These are phyloP conservation scores for Poeciliopsis turneri DNA, from an alignment of 2,797 vertebrate genomes.

Conservation along the genomic window DNA sequence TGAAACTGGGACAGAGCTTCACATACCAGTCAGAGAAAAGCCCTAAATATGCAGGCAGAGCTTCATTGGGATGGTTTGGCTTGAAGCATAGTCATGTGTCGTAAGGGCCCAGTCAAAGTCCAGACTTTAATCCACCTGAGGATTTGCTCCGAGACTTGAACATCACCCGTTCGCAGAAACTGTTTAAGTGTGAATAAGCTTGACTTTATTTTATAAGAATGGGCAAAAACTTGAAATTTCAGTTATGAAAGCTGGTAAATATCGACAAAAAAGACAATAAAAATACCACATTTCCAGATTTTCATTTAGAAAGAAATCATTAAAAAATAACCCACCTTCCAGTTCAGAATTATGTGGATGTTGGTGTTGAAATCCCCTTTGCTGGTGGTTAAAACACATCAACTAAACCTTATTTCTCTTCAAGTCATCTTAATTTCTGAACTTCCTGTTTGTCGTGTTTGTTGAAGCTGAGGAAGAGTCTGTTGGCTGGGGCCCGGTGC, in stretches of 20 bases:
- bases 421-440: background rate
- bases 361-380: background rate
- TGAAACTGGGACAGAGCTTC: background rate
- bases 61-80: background rate
- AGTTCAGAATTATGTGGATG: background rate
- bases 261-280: background rate
- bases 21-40: background rate
- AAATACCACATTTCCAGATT: background rate
- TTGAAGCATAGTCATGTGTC: background rate
- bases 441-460: background rate
- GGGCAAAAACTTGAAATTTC: background rate
- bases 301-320: background rate
- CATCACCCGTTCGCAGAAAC: background rate
- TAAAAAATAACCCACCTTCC: background rate
- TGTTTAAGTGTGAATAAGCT: background rate
- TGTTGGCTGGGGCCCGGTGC: conserved; percentile 92
- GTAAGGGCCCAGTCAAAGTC: background rate
- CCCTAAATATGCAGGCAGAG: background rate
- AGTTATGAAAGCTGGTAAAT: background rate
- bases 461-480: conserved; percentile 77
- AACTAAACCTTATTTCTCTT: background rate
- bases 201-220: background rate
- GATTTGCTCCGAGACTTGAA: background rate
- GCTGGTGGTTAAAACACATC: background rate
- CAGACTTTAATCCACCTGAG: background rate